Evolutionary conservation across 2,888 invertebrate genomes (phyloP), one percentile per base, ranked within the genome.

Genomic region (Leuctra nigra): DNA sequence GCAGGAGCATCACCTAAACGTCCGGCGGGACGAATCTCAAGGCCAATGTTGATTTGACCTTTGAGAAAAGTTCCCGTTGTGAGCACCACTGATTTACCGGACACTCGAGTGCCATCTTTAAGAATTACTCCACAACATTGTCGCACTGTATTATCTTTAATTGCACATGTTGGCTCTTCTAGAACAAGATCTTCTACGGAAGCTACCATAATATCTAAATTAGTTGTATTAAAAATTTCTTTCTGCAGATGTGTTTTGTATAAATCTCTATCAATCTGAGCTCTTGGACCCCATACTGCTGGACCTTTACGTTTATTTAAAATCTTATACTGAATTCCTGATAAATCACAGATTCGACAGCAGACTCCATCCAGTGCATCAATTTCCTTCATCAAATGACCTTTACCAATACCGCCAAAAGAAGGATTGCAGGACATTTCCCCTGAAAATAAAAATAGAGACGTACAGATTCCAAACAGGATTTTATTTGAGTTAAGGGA

Each of bases 371-470:
- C 93, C 36, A 94, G 72, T 2, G 93, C 92, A 72, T 94, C 93
- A 7, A 94, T 74, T 75, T 93, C 93, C 63, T 82, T 78, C 81
- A 92, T 86, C 53, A 92, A 73, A 69, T 93, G 90, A 0, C 91
- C 92, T 72, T 94, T 94, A 0, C 92, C 93, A 63, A 94, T 89
- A 6, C 93, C 93, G 23, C 93, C 93, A 73, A 94, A 94, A 0
- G 91, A 88, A 18, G 94, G 93, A 74, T 94, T 94, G 67, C 94
- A 93, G 0, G 91, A 91, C 93, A 94, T 94, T 73, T 90, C 91
- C 24, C 90, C 87, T 87, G 61, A 59, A 72, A 67, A 55, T 54
- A n/a, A 44, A 50, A 41, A 41, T 18, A 20, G 3, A 41, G 7
- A 6, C 11, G 7, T 6, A 7, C 29, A 29, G 29, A 29, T 6